A percentile compares a stretch with the other conserved stretches of the same genome.
Conservation (phyloP, 2,797 vertebrate genomes). For the Glyptemys insculpta region DNA sequence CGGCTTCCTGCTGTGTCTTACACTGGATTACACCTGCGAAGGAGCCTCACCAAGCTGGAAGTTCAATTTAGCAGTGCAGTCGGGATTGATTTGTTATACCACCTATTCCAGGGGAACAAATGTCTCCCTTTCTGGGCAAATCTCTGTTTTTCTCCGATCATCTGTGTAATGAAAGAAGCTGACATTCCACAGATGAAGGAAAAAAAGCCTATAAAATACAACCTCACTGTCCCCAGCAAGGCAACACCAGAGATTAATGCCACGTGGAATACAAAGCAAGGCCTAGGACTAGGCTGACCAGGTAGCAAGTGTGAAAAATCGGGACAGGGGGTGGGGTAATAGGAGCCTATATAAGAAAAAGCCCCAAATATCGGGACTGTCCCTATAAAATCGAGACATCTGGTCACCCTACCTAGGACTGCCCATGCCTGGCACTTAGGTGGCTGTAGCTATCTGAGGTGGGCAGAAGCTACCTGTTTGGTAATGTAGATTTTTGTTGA, state of each 20-base stretch:
- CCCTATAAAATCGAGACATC: too few species aligned
- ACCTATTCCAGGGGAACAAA: constrained; percentile 56
- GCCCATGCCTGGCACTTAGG: not conserved
- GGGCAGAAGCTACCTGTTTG: not conserved
- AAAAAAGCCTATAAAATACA: constrained; percentile 46
- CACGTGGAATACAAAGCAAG: constrained; percentile 38
- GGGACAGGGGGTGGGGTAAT: too few species aligned
- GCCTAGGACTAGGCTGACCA: not conserved
- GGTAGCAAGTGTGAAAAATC: too few species aligned
- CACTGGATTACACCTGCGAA: constrained; percentile 70
- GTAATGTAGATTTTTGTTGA: not conserved
- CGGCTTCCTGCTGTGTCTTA: constrained; percentile 64
- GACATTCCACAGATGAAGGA: constrained; percentile 67
- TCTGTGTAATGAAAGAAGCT: constrained; percentile 69
- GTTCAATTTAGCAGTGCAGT: constrained; percentile 70
- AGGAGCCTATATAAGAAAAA: too few species aligned
- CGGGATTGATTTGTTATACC: constrained; percentile 69
- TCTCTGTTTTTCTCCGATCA: constrained; percentile 74
- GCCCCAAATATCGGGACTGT: too few species aligned
- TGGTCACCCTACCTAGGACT: too few species aligned
- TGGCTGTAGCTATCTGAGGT: constrained; percentile 19
- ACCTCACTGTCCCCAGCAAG: constrained; percentile 46
- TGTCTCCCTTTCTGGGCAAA: constrained; percentile 68
- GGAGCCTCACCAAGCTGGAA: constrained; percentile 67
- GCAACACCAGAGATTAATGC: constrained; percentile 26